phyloP scores from a whole-genome alignment of 2,888 invertebrate species.

The Drepanosiphum platanoidis region DNA sequence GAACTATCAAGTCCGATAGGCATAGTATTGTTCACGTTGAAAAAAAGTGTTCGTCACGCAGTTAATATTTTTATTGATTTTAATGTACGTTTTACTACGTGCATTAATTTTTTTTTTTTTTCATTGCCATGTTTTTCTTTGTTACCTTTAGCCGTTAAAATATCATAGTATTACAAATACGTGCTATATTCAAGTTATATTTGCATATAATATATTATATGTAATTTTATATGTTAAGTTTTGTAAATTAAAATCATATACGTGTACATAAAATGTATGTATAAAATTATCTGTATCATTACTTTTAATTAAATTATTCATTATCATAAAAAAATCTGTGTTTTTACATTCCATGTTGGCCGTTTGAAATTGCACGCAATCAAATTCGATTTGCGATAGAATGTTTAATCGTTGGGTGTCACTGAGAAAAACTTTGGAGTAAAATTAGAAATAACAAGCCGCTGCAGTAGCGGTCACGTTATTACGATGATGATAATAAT shows the following conservation, averaged over 20 bases:
- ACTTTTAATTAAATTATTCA: slow-evolving; percentile 50
- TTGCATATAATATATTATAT: not conserved
- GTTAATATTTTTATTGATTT: not conserved
- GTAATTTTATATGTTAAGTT: slow-evolving; percentile 33
- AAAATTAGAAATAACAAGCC: not conserved
- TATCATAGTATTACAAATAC: not conserved
- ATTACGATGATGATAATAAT: not conserved
- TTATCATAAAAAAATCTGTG: not conserved
- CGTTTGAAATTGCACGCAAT: not conserved
- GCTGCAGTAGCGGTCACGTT: no score
- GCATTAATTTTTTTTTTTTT: slow-evolving; percentile 3
- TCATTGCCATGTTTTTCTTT: not conserved
- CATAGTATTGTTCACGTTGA: not conserved
- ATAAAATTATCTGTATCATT: slow-evolving; percentile 14
- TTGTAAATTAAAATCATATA: slow-evolving; percentile 38
- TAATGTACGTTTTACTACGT: not conserved
- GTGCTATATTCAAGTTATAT: not conserved
- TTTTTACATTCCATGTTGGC: not conserved
- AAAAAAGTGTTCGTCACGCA: not conserved
- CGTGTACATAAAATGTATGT: slow-evolving; percentile 17
- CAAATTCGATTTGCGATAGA: not conserved
- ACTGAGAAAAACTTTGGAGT: not conserved
- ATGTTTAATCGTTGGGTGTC: not conserved
- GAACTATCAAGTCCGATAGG: not conserved
- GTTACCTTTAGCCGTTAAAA: slow-evolving; percentile 31